Base-by-base conservation (phyloP, 2,888 invertebrate genomes). In the Sminthurides aquaticus region DNA sequence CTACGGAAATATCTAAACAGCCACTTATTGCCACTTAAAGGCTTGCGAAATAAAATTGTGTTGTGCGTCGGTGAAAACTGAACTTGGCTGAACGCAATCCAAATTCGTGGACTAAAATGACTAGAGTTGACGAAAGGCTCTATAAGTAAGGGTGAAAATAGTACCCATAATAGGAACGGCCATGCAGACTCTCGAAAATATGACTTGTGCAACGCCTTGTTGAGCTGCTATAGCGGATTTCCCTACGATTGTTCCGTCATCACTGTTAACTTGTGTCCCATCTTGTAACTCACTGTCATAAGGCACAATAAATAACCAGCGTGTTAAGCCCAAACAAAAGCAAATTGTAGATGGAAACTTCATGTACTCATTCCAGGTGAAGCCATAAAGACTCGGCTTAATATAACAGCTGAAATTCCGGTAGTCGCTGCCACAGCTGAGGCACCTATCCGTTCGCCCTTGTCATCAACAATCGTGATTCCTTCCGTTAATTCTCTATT, bases 361-460 rank as follows among this genome's bases (percentile, higher is more conserved):
- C 69, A 82, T 84, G 80, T 81, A 96, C 95, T 85, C 94, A 98
- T 96, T 77, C 94, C 92, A 8, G 98, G 98, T 26, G 87, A 78
- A 0, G 96, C 95, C 98, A 99, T 99, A 61, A 85, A 79, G 65
- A 96, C 85, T 75, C 98, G 83, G 60, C 95, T 96, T 2, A 95
- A 76, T 64, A 91, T 87, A 3, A 98, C 97, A 73, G 92, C 87
- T 0, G 85, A 79, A 69, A 99, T 97, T 22, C 96, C 98, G 66
- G 83, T 83, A 67, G 82, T 81, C 0, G 97, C 98, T 0, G 96
- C 86, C 25, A 76, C 78, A 70, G 78, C 80, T 2, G 85, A 85
- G 43, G 81, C 78, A 1, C 85, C 86, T n/a, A 92, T 76, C 64
- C 85, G 83, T 66, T 85, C 83, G 24, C 90, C 90, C 59, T 87